These are phyloP conservation scores for Dromas ardeola DNA, from an alignment of 2,113 vertebrate species.

Conservation along the genomic window DNA sequence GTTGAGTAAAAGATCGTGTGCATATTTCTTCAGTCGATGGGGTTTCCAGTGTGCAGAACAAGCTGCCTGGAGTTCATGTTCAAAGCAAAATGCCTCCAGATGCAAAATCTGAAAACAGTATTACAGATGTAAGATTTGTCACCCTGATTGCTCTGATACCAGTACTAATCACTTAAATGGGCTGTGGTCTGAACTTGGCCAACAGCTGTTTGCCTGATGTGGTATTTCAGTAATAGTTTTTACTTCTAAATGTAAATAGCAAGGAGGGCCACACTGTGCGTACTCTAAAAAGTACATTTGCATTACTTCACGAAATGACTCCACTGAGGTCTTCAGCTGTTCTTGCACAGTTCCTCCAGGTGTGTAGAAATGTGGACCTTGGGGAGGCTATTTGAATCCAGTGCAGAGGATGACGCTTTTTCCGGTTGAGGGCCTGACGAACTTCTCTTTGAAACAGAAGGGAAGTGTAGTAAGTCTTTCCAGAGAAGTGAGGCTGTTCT, in stretches of 20 bases:
- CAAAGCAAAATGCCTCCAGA: neutral
- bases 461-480: neutral
- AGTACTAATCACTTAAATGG: neutral
- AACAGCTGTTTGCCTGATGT: neutral
- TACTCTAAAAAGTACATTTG: neutral
- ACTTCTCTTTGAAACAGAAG: neutral
- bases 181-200: neutral
- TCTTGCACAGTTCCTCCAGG: neutral
- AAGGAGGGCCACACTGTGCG: neutral
- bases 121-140: neutral
- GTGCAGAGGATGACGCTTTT: neutral
- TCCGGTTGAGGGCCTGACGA: neutral
- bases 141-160: neutral
- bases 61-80: neutral
- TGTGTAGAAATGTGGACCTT: neutral
- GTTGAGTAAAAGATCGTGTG: neutral
- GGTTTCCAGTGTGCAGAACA: neutral
- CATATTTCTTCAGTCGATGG: neutral
- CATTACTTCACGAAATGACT: neutral
- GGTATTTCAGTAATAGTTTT: neutral
- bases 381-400: neutral
- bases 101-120: neutral
- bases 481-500: neutral
- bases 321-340: neutral
- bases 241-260: neutral